A percentile compares a stretch with the other conserved stretches of the same genome.
Evolutionary conservation across 2,113 vertebrate genomes (phyloP).

Genomic region (Gymnorhina tibicen): DNA sequence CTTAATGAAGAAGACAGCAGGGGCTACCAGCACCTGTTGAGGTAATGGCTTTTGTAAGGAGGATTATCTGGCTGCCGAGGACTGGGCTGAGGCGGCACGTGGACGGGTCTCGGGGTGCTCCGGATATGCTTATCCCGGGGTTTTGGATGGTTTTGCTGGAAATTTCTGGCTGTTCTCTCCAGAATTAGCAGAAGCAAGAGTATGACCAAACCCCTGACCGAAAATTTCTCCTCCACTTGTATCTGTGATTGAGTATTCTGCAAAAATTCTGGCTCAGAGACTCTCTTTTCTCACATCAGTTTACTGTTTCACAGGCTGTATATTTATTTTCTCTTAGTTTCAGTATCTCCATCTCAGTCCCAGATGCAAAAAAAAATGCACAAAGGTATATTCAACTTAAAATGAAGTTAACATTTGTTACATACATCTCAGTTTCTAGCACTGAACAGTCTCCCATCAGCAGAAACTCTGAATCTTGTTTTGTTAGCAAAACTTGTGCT

Average conservation of each 20-base stretch:
- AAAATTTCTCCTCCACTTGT: not conserved
- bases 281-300: not conserved
- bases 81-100: not conserved
- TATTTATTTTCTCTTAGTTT: not conserved
- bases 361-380: not conserved
- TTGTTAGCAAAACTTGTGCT: conserved; percentile 28
- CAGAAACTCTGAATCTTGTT: not conserved
- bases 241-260: not conserved
- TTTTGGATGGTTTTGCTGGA: not conserved
- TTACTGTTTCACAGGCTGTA: not conserved
- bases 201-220: not conserved
- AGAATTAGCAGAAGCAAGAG: not conserved
- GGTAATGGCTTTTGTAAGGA: not conserved
- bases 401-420: not conserved
- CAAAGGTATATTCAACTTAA: not conserved
- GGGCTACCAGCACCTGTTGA: conserved; percentile 17
- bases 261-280: not conserved
- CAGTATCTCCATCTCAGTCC: not conserved
- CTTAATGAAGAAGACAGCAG: conserved; percentile 4
- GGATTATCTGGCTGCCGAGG: not conserved
- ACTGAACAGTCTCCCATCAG: not conserved
- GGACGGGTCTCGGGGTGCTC: not conserved
- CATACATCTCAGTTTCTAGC: not conserved
- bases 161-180: not conserved
- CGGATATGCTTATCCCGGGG: not conserved